Conservation (phyloP, 1,140 invertebrate species). For the Lordiphosa collinella region DNA sequence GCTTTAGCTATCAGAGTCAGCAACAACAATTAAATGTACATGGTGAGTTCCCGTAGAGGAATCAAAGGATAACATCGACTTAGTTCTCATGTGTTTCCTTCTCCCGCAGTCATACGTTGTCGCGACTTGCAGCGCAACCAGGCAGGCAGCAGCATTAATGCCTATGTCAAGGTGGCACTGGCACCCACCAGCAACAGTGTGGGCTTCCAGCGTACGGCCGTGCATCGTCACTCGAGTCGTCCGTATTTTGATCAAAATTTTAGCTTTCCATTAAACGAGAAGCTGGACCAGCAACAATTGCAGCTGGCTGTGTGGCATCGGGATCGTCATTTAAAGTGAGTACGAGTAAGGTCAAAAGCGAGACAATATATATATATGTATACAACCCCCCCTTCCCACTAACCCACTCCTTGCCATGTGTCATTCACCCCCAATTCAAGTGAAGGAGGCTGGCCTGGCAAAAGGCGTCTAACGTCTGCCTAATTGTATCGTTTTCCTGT, state of each 20-base stretch:
- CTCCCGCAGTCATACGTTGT: slow-evolving; percentile 79
- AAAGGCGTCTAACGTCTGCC: slow-evolving; percentile 52
- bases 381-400: not conserved
- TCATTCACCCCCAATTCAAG: slow-evolving; percentile 59
- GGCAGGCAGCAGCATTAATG: slow-evolving; percentile 79
- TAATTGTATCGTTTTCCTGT: slow-evolving; percentile 63
- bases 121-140: slow-evolving; percentile 78
- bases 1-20: slow-evolving; percentile 44
- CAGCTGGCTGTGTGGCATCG: slow-evolving; percentile 81
- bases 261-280: slow-evolving; percentile 55
- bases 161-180: slow-evolving; percentile 80
- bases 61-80: not conserved
- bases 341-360: slow-evolving; percentile 72
- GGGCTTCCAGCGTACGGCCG: slow-evolving; percentile 80
- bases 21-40: slow-evolving; percentile 74
- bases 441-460: slow-evolving; percentile 31
- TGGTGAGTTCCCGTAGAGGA: slow-evolving; percentile 68
- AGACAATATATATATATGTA: not conserved
- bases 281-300: slow-evolving; percentile 55
- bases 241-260: slow-evolving; percentile 81
- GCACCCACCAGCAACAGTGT: slow-evolving; percentile 2
- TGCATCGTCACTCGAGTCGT: slow-evolving; percentile 80
- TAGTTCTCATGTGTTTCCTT: slow-evolving; percentile 19
- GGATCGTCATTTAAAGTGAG: slow-evolving; percentile 81
- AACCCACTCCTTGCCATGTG: slow-evolving; percentile 2